phyloP scores from a whole-genome alignment of 2,888 invertebrate genomes.

The Drosophila histrio region DNA sequence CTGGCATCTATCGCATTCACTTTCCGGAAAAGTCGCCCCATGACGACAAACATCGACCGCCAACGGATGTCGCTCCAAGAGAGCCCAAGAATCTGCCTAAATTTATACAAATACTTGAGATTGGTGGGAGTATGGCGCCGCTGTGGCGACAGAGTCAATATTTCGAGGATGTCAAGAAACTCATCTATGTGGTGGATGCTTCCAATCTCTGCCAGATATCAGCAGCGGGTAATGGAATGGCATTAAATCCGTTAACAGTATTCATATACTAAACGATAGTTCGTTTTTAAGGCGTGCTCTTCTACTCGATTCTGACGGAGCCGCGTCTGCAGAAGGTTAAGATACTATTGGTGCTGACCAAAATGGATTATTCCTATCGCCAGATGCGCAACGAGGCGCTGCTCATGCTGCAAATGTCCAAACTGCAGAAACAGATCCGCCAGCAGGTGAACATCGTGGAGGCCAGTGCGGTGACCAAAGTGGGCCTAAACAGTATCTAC shows the following conservation, averaged over 20 bases:
- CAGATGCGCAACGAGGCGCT: constrained; percentile 94
- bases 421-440: constrained; percentile 88
- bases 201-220: constrained; percentile 94
- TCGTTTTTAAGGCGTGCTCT: constrained; percentile 86
- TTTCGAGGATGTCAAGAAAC: constrained; percentile 87
- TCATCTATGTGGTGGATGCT: constrained; percentile 92
- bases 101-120: constrained; percentile 87
- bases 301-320: constrained; percentile 91
- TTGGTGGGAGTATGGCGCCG: constrained; percentile 93
- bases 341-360: constrained; percentile 90
- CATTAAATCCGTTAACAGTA: no score
- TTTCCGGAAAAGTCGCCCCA: constrained; percentile 82
- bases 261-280: no score
- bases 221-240: no score
- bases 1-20: constrained; percentile 89
- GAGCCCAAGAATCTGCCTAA: constrained; percentile 82
- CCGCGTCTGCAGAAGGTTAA: constrained; percentile 88
- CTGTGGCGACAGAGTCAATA: constrained; percentile 89
- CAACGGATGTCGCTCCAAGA: constrained; percentile 19
- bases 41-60: constrained; percentile 45
- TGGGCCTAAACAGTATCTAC: constrained; percentile 88
- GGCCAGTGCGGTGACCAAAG: constrained; percentile 89
- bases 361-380: constrained; percentile 94
- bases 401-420: constrained; percentile 90
- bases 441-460: constrained; percentile 89